Evolutionary conservation across 1,140 invertebrate genomes (phyloP).

Genomic region (Aplysia californica): DNA sequence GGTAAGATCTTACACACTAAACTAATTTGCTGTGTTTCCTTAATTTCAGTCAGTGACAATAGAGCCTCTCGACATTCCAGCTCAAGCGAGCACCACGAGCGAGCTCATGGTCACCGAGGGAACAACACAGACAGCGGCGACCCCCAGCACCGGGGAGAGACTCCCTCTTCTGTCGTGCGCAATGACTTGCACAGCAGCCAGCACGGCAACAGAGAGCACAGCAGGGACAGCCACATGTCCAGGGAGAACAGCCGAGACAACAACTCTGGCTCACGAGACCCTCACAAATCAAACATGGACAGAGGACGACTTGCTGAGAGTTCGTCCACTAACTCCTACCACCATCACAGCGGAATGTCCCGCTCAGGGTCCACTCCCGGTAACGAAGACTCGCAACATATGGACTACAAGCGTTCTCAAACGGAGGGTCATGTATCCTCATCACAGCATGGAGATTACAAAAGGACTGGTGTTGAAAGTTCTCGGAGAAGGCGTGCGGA

Average conservation of each 20-base stretch:
- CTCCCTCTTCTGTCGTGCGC: no score
- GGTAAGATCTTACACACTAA: no score
- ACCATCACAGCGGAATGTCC: background rate
- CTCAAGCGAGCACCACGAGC: conserved; percentile 17
- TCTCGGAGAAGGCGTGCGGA: background rate
- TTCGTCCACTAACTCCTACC: conserved; percentile 1
- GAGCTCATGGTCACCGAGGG: conserved; percentile 4
- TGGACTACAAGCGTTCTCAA: conserved; percentile 22
- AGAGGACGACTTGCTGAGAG: conserved; percentile 4
- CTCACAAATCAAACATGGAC: conserved; percentile 5
- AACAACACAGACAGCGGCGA: conserved; percentile 12
- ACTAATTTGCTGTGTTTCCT: no score
- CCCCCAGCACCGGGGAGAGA: conserved; percentile 12
- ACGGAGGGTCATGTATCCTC: conserved; percentile 1
- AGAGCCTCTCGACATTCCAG: conserved; percentile 26
- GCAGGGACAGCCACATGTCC: conserved; percentile 11
- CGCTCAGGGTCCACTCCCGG: conserved; percentile 8
- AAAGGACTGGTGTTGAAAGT: background rate
- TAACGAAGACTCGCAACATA: conserved; percentile 3
- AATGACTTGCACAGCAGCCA: no score
- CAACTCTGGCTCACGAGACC: no score
- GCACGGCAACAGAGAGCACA: conserved; percentile 1
- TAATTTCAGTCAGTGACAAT: conserved; percentile 18
- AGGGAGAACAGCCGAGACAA: conserved; percentile 9
- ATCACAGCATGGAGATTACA: conserved; percentile 9